phyloP scores from a whole-genome alignment of 2,888 invertebrate species.

The Hypolimnas misippus region DNA sequence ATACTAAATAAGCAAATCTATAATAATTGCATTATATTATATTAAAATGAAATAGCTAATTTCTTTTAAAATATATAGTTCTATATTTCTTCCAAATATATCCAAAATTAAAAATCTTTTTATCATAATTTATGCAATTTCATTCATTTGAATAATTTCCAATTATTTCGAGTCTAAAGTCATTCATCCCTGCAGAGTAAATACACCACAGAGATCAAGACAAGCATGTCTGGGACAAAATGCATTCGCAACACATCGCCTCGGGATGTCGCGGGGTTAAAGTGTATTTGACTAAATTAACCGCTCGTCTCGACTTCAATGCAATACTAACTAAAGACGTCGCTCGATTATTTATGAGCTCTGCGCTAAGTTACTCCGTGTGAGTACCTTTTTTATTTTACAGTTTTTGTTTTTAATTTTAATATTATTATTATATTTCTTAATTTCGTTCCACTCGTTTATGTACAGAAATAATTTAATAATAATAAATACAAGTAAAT shows the following conservation, averaged over 20 bases:
- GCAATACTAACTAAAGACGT: conserved; percentile 15
- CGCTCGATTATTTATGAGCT: conserved; percentile 25
- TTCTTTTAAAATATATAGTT: too few species aligned
- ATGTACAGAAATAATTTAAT: too few species aligned
- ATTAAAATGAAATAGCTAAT: too few species aligned
- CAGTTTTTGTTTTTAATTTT: too few species aligned
- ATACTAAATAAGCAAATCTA: too few species aligned
- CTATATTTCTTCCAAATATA: too few species aligned
- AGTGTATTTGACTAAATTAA: conserved; percentile 53
- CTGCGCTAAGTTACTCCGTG: neutral
- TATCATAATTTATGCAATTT: neutral
- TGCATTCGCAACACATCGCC: conserved; percentile 38
- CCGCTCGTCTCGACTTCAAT: conserved; percentile 37
- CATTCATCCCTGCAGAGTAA: neutral
- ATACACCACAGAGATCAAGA: conserved; percentile 4
- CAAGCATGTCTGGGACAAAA: conserved; percentile 21
- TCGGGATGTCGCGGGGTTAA: conserved; percentile 41
- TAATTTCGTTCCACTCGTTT: too few species aligned
- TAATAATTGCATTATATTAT: too few species aligned
- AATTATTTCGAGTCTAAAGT: neutral
- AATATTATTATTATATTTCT: too few species aligned
- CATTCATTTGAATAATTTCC: too few species aligned
- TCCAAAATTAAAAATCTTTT: too few species aligned
- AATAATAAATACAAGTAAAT: too few species aligned
- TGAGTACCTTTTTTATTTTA: neutral